A percentile compares a stretch with the other conserved stretches of the same genome.
phyloP scores from a whole-genome alignment of 2,797 vertebrate species.

The Heliangelus exortis region DNA sequence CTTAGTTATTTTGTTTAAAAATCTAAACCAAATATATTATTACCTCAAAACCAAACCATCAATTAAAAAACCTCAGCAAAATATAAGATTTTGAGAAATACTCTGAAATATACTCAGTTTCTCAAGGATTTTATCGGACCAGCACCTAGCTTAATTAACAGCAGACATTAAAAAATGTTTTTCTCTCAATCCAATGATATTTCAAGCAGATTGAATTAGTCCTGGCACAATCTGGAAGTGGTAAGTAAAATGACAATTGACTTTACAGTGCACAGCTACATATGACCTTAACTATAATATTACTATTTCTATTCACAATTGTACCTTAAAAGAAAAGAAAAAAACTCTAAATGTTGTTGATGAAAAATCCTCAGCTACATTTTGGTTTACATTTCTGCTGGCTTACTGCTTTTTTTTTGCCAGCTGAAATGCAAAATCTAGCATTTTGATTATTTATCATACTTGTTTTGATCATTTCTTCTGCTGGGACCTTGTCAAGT shows the following conservation, averaged over 20 bases:
- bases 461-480: background rate
- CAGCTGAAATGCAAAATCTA: background rate
- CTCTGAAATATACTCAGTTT: background rate
- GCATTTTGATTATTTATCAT: background rate
- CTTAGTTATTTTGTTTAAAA: background rate
- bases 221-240: background rate
- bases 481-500: background rate
- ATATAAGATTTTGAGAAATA: background rate
- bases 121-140: background rate
- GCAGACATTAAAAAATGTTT: background rate
- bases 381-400: background rate
- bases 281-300: background rate
- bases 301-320: background rate
- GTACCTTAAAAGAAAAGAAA: background rate
- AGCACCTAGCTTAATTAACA: slow-evolving; percentile 1
- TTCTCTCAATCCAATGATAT: background rate
- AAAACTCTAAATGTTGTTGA: background rate
- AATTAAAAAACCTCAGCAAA: fast-evolving
- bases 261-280: background rate
- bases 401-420: background rate
- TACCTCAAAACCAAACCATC: background rate
- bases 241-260: slow-evolving; percentile 3
- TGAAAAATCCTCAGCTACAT: background rate
- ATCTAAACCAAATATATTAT: background rate
- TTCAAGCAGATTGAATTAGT: slow-evolving; percentile 6